Base-by-base conservation (phyloP, 2,797 vertebrate genomes). In the Eospalax fontanierii region DNA sequence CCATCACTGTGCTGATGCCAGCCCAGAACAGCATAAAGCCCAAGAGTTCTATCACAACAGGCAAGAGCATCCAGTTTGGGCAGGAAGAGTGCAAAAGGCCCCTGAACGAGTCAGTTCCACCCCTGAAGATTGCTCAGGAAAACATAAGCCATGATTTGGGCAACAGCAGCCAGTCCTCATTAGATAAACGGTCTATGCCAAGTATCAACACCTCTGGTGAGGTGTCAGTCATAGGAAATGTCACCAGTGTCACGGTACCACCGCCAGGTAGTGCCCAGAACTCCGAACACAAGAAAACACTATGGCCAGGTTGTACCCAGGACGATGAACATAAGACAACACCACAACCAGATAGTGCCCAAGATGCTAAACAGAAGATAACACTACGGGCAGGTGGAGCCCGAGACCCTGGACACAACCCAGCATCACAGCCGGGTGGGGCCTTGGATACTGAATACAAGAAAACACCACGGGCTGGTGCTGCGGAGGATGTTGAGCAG, bases 401-500 rank as follows among this genome's bases (percentile, higher is more conserved):
- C 14, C 57, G 90, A 18, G 97, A 89, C 30, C 12, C 78, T 26
- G 3, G 28, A 24, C 7, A 40, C 59, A 28, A 28, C 5, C 10
- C 11, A 16, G 8, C 0, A 2, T 1, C 57, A 16, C 38, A 15
- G 14, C 21, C 66, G 8, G n/a, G 38, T 15, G 22, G 28, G 2
- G 21, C 74, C 28, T 40, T 26, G n/a, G 91, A 18, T 82, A 33
- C 80, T 6, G 46, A 61, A 91, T 93, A 92, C 0, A 83, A 43
- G 73, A 46, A 18, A 38, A 50, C 30, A 15, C 80, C 59, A 93
- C 40, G 76, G 70, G 81, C 92, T 11, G 14, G 82, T 61, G 28
- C 61, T 91, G 89, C 74, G 16, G 61, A 91, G 15, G 98, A 90
- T 54, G 86, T 96, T 43, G 90, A 97, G 54, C 83, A 88, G 74